phyloP scores from a whole-genome alignment of 2,113 vertebrate genomes.

The Rattus norvegicus region DNA sequence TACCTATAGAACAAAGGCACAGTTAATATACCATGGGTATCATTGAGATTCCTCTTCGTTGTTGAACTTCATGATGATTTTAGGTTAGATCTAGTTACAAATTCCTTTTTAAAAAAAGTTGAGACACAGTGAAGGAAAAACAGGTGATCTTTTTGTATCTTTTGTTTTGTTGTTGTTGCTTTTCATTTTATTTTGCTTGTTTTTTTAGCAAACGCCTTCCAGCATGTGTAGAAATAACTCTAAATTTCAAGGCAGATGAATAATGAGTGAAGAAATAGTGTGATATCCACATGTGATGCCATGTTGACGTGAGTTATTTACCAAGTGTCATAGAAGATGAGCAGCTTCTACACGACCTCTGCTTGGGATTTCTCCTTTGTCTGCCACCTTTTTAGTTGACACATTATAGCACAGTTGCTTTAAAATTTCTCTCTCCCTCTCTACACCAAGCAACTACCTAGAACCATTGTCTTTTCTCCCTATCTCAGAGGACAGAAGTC shows the following conservation, averaged over 20 bases:
- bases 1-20: not conserved
- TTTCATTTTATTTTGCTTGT: not conserved
- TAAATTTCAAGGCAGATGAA: not conserved
- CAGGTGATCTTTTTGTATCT: not conserved
- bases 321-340: rapidly evolving
- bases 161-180: not conserved
- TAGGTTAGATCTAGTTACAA: not conserved
- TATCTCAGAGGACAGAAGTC: not conserved
- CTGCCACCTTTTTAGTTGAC: not conserved
- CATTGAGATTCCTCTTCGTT: not conserved
- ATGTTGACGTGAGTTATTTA: not conserved
- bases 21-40: not conserved
- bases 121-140: not conserved
- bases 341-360: not conserved
- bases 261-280: not conserved
- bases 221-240: not conserved
- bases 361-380: not conserved
- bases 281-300: not conserved
- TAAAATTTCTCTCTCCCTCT: not conserved
- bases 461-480: not conserved
- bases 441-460: not conserved
- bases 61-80: not conserved
- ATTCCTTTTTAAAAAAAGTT: not conserved
- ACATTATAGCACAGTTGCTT: not conserved
- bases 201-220: not conserved